Conservation (phyloP, 2,113 vertebrate species). For the Myrmecobius fasciatus region DNA sequence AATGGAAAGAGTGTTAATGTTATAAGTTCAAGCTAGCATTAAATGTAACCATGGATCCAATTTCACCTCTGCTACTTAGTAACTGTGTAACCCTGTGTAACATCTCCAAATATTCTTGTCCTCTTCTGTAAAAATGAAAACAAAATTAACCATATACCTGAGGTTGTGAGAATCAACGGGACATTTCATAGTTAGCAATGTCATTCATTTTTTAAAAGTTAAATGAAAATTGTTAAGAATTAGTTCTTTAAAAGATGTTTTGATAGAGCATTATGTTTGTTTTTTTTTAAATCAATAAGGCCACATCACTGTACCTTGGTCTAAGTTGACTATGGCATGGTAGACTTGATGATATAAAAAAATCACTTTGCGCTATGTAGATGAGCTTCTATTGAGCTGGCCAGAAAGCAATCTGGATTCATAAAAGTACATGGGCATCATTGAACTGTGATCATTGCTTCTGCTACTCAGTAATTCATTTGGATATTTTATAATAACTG, state of each 20-base stretch:
- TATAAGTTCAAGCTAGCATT: background rate
- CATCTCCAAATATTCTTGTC: background rate
- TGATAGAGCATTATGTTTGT: slow-evolving; percentile 13
- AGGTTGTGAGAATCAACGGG: background rate
- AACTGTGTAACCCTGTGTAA: background rate
- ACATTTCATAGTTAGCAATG: background rate
- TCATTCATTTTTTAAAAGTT: background rate
- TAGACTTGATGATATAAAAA: background rate
- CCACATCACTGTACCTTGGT: background rate
- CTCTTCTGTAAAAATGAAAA: background rate
- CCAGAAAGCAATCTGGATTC: background rate
- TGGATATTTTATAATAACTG: background rate
- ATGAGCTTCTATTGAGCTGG: background rate
- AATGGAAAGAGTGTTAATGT: background rate
- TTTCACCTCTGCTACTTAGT: background rate
- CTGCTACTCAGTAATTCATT: background rate
- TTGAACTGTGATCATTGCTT: background rate
- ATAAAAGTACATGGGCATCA: background rate
- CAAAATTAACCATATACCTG: background rate
- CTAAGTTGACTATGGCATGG: background rate
- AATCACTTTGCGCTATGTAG: too few species aligned
- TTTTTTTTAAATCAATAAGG: background rate
- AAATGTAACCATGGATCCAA: background rate
- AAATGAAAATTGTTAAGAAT: background rate
- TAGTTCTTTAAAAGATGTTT: slow-evolving; percentile 13